Conservation (phyloP, 1,140 invertebrate genomes). For the Bombus fervidus region DNA sequence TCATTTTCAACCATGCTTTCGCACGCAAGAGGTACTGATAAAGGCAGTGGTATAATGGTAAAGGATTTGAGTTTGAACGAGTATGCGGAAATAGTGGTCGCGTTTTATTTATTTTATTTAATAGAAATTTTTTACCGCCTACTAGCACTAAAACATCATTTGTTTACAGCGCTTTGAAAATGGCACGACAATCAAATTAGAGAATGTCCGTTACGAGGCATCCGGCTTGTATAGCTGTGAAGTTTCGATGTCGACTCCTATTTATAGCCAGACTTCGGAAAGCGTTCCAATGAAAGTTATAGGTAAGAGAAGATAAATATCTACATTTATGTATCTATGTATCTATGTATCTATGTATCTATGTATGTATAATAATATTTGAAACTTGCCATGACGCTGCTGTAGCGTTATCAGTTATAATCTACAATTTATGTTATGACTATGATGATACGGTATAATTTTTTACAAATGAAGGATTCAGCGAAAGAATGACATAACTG, state of each 20-base stretch:
- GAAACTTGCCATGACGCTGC: no score
- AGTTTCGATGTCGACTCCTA: conserved; percentile 89
- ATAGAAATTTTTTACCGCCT: no score
- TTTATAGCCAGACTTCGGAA: conserved; percentile 89
- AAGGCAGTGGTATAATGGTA: neutral
- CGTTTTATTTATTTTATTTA: conserved; percentile 11
- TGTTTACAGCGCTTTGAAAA: conserved; percentile 86
- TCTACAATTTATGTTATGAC: no score
- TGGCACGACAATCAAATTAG: conserved; percentile 88
- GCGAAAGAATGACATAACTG: no score
- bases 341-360: no score
- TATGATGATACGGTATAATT: no score
- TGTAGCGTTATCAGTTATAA: no score
- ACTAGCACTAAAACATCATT: neutral
- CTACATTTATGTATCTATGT: no score
- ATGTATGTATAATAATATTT: no score
- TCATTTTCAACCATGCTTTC: conserved; percentile 3
- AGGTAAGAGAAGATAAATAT: conserved; percentile 80
- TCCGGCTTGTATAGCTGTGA: conserved; percentile 89
- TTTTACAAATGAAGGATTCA: no score
- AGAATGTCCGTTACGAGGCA: conserved; percentile 88
- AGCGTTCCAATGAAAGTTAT: conserved; percentile 89
- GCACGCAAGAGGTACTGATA: conserved; percentile 33
- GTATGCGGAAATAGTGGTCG: neutral
- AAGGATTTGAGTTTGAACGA: neutral